Evolutionary conservation across 2,888 invertebrate genomes (phyloP), one percentile per base, ranked within the genome.

Genomic region (Conus canariensis): DNA sequence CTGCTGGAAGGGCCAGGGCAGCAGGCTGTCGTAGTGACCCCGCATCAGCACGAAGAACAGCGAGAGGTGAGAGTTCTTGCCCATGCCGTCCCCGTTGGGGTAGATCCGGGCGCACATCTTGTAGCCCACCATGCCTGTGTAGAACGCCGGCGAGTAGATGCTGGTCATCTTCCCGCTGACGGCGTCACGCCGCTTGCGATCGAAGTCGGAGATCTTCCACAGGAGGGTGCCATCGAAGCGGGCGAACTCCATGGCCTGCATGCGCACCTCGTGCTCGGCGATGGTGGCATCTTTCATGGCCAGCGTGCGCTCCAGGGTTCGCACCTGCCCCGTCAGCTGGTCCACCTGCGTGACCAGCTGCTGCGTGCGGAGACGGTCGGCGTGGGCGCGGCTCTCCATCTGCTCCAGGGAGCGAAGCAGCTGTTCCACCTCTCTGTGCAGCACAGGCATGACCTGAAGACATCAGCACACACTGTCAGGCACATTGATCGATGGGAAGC

Each of bases 11-110:
- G 96, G 96, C 96, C 96, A 96, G 19, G 91, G 91, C 25, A 95
- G 93, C 22, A 96, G 91, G 9, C 95, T 95, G 92, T 96, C 96
- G 91, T 94, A 95, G 14, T 94, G 93, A 6, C 96, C 95, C 89
- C 95, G 92, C 95, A 96, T 95, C 56, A 96, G 92, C 64, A 96
- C 96, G 92, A 96, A 96, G 92, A 96, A 96, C n/a, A 96, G 92
- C 9, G 95, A 95, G 45, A 96, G 90, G 91, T 96, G 95, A 0
- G 94, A 93, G n/a, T 94, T 94, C 89, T 95, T 95, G 14, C 96
- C 96, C 92, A 95, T 94, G 0, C 96, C 96, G 90, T 96, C 96
- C 14, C 96, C 96, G 92, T 96, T 96, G 14, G 95, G 95, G 89
- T 96, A 96, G 10, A 96, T 91, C 19, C 96, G 92, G 0, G 94